A percentile compares a stretch with the other conserved stretches of the same genome.
Conservation (phyloP, 2,888 invertebrate species). For the Nephrotoma appendiculata region DNA sequence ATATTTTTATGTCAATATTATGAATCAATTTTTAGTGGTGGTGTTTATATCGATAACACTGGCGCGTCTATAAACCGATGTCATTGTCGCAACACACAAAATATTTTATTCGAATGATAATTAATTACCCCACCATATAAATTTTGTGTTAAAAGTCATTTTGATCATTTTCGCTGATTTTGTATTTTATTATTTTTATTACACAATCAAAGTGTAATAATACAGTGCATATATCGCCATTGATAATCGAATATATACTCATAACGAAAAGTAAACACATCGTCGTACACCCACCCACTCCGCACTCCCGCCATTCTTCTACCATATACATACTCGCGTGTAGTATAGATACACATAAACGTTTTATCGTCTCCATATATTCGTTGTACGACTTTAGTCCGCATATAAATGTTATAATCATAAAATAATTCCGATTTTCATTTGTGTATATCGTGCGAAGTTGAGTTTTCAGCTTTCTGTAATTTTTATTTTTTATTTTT, state of each 20-base stretch:
- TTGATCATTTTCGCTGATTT: neutral
- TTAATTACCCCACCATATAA: neutral
- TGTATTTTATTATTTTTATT: neutral
- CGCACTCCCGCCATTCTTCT: neutral
- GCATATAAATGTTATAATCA: neutral
- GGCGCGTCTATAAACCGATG: neutral
- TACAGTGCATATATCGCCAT: neutral
- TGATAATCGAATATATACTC: neutral
- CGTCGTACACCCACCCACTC: neutral
- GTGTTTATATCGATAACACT: neutral
- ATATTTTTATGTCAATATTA: neutral
- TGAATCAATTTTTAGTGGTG: neutral
- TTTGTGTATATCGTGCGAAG: neutral
- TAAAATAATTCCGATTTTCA: neutral
- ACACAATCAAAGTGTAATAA: neutral
- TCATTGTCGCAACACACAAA: neutral
- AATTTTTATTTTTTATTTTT: neutral
- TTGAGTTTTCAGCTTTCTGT: neutral
- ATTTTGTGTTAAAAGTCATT: neutral
- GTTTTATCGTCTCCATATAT: neutral
- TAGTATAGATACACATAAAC: neutral
- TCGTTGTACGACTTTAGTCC: neutral
- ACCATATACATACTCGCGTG: neutral
- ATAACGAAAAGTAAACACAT: neutral
- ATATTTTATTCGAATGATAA: neutral